These are phyloP conservation scores for Ispidina picta DNA, from an alignment of 2,797 vertebrate genomes.

Conservation along the genomic window DNA sequence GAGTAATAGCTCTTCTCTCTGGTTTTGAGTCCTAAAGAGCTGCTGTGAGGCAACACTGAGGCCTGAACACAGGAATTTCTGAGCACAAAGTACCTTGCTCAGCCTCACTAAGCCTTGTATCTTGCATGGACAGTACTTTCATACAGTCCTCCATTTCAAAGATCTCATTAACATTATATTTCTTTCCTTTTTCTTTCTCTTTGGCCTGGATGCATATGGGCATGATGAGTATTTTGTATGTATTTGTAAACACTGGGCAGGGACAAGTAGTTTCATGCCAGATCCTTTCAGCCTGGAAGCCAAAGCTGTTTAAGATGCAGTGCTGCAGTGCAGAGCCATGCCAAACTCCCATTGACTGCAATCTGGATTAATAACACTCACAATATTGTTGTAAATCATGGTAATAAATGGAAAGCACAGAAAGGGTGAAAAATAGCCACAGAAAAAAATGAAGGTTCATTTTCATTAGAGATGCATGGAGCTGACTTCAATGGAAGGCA, in stretches of 20 bases:
- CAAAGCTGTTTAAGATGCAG: neutral
- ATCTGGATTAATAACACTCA: slow-evolving; percentile 10
- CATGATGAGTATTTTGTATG: neutral
- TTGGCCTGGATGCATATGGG: neutral
- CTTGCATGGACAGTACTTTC: neutral
- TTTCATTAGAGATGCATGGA: neutral
- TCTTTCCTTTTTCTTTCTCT: neutral
- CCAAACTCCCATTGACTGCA: slow-evolving; percentile 19
- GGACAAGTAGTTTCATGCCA: neutral
- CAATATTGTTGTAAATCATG: neutral
- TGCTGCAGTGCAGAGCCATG: neutral
- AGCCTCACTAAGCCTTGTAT: neutral
- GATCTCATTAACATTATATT: neutral
- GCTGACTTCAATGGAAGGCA: neutral
- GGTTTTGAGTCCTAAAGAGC: neutral
- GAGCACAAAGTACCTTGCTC: neutral
- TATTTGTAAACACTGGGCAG: neutral
- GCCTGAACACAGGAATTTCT: neutral
- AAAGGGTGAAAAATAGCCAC: neutral
- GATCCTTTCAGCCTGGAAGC: neutral
- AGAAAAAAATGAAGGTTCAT: neutral
- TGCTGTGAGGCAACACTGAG: no score
- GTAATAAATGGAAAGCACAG: slow-evolving; percentile 1
- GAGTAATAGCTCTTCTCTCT: neutral
- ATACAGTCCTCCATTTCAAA: neutral